phyloP scores from a whole-genome alignment of 2,888 invertebrate genomes.

The Drosophila meridionalis region DNA sequence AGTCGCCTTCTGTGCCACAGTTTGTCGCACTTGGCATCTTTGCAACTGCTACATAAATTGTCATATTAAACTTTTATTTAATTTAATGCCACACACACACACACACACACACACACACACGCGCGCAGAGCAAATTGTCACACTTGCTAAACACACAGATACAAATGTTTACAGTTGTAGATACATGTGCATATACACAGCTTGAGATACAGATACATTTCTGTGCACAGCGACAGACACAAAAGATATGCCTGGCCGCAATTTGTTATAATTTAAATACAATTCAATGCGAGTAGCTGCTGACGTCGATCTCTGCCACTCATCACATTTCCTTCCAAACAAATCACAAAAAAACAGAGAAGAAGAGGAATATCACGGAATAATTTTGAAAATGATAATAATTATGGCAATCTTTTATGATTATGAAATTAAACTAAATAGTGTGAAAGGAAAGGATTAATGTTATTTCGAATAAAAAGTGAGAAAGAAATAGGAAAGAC shows the following conservation, averaged over 20 bases:
- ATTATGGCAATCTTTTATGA: background rate
- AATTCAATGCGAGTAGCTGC: slow-evolving; percentile 65
- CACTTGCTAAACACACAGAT: slow-evolving; percentile 11
- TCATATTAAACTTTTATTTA: slow-evolving; percentile 77
- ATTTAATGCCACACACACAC: slow-evolving; percentile 67
- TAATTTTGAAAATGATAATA: slow-evolving; percentile 1
- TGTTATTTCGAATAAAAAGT: background rate
- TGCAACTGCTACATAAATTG: slow-evolving; percentile 73
- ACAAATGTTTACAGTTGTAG: slow-evolving; percentile 8
- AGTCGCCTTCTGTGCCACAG: slow-evolving; percentile 29
- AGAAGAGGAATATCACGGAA: background rate
- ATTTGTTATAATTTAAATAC: slow-evolving; percentile 79
- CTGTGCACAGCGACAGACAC: slow-evolving; percentile 17
- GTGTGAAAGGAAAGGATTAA: background rate
- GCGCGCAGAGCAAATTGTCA: slow-evolving; percentile 24
- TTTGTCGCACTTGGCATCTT: slow-evolving; percentile 55
- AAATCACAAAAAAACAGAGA: background rate
- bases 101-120: slow-evolving; percentile 30
- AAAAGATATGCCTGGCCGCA: slow-evolving; percentile 65
- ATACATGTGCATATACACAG: slow-evolving; percentile 38
- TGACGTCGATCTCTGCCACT: slow-evolving; percentile 35
- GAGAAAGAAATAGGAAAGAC: too few species aligned
- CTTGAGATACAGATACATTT: slow-evolving; percentile 16
- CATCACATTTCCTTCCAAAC: slow-evolving; percentile 20
- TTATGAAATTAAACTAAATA: background rate